phyloP scores from a whole-genome alignment of 2,113 vertebrate genomes.

The Campylorhamphus procurvoides region DNA sequence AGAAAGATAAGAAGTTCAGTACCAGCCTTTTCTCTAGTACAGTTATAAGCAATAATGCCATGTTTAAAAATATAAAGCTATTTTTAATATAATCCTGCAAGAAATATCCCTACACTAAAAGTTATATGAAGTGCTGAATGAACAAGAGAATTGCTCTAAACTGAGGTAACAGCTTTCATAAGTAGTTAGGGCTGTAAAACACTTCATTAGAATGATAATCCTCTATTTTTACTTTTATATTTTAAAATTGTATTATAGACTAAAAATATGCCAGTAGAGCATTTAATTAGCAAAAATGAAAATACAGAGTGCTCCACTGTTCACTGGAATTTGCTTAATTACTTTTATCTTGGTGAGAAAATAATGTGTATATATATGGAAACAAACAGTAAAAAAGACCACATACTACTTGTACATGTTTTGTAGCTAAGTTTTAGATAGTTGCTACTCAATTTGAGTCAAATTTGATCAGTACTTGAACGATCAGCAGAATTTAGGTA shows the following conservation, averaged over 20 bases:
- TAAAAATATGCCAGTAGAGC: not conserved
- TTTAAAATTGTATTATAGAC: not conserved
- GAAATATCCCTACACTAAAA: not conserved
- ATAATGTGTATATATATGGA: not conserved
- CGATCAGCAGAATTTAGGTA: not conserved
- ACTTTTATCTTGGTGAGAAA: not conserved
- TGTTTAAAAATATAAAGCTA: not conserved
- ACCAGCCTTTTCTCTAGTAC: not conserved
- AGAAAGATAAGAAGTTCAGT: not conserved
- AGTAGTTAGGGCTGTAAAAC: not conserved
- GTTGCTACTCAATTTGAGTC: not conserved
- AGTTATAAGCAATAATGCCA: not conserved
- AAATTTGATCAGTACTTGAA: not conserved
- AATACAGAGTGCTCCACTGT: not conserved
- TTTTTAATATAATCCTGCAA: not conserved
- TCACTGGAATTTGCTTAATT: not conserved
- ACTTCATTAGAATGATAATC: not conserved
- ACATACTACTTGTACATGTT: not conserved
- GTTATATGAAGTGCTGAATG: not conserved
- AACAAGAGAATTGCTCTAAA: not conserved
- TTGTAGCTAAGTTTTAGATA: not conserved
- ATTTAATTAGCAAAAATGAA: not conserved
- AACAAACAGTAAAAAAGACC: not conserved
- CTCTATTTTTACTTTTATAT: not conserved
- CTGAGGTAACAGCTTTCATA: not conserved